These are phyloP conservation scores for Bucorvus abyssinicus DNA, from an alignment of 2,797 vertebrate genomes.

Conservation along the genomic window DNA sequence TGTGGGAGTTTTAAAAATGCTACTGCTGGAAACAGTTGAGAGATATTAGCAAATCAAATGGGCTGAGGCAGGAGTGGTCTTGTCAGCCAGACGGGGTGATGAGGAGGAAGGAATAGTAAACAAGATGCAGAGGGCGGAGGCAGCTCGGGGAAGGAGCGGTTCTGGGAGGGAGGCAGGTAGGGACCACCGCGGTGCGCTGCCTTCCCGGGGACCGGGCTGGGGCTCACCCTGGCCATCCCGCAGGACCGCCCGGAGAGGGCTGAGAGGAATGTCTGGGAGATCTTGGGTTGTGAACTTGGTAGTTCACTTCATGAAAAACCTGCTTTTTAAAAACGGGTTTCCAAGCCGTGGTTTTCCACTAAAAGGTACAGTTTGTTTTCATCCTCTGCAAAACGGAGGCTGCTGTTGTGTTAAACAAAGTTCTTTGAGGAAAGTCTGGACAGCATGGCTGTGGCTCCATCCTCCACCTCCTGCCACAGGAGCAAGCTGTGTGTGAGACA, in stretches of 20 bases:
- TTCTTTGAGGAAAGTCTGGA: not conserved
- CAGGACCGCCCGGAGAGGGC: not conserved
- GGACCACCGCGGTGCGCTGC: not conserved
- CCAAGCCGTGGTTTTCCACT: not conserved
- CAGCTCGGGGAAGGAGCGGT: not conserved
- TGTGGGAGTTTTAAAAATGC: conserved; percentile 67
- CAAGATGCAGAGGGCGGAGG: not conserved
- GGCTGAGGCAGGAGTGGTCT: conserved; percentile 11
- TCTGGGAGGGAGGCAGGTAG: not conserved
- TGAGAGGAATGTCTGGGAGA: not conserved
- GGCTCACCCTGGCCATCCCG: not conserved
- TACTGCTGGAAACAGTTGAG: conserved; percentile 46
- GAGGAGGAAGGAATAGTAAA: conserved; percentile 25
- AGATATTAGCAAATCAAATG: conserved; percentile 54
- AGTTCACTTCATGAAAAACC: not conserved
- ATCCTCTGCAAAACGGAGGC: not conserved
- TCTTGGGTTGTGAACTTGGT: not conserved
- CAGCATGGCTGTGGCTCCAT: fast-evolving
- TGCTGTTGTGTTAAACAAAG: not conserved
- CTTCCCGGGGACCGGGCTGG: not conserved
- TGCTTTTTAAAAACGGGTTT: not conserved
- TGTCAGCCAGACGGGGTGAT: conserved; percentile 19
- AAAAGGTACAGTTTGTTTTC: not conserved
- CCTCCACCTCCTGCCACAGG: fast-evolving
- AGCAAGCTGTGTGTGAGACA: not conserved